These are phyloP conservation scores for Myotis vivesi DNA, from an alignment of 2,797 vertebrate genomes.

Conservation along the genomic window DNA sequence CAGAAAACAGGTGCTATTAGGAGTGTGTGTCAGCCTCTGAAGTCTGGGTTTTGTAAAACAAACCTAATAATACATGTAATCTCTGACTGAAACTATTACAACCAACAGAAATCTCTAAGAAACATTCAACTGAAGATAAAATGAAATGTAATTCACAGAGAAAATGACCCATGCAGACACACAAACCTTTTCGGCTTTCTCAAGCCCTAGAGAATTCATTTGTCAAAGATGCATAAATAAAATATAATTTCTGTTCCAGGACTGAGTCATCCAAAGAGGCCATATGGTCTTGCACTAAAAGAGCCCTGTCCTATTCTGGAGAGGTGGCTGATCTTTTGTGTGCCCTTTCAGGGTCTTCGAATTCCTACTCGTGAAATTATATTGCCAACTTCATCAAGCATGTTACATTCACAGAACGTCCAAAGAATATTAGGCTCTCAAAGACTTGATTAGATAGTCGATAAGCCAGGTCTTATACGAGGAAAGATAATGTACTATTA, in stretches of 20 bases:
- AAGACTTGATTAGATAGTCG: background rate
- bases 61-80: conserved; percentile 73
- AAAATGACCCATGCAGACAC: conserved; percentile 55
- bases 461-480: background rate
- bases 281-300: conserved; percentile 58
- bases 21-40: conserved; percentile 44
- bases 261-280: conserved; percentile 58
- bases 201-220: conserved; percentile 38
- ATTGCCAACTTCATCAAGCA: background rate
- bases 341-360: conserved; percentile 11
- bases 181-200: conserved; percentile 48
- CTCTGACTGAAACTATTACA: conserved; percentile 65
- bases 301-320: background rate
- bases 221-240: conserved; percentile 47
- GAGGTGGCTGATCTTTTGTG: background rate
- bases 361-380: conserved; percentile 35
- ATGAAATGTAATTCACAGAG: conserved; percentile 70
- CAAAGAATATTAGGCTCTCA: background rate
- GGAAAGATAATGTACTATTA: background rate
- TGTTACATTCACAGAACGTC: background rate
- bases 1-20: conserved; percentile 76
- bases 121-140: conserved; percentile 70
- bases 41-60: conserved; percentile 69
- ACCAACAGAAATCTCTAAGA: conserved; percentile 50
- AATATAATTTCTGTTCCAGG: conserved; percentile 46